phyloP scores from a whole-genome alignment of 2,888 invertebrate species.

The Chrysolina americana region DNA sequence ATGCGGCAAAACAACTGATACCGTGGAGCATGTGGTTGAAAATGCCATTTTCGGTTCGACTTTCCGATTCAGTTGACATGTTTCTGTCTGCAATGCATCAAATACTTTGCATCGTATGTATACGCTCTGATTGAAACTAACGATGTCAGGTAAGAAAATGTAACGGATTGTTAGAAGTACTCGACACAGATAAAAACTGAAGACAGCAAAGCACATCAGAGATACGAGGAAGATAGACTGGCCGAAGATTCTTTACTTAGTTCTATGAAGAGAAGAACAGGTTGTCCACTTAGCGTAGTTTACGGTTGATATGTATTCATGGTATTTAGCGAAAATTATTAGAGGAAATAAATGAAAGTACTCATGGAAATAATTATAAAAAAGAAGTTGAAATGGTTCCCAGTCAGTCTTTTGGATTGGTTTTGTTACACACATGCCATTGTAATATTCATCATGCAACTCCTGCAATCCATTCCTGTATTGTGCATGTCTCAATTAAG shows the following conservation, averaged over 20 bases:
- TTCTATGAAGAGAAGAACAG: background rate
- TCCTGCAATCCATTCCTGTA: too few relatives aligned
- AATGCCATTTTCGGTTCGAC: conserved; percentile 25
- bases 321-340: background rate
- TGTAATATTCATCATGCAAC: too few relatives aligned
- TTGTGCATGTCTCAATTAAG: too few relatives aligned
- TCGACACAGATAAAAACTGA: conserved; percentile 26
- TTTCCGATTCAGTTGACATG: conserved; percentile 39
- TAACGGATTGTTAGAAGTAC: conserved; percentile 21
- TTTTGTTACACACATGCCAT: too few relatives aligned
- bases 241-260: conserved; percentile 3
- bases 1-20: conserved; percentile 18
- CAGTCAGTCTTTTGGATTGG: too few relatives aligned
- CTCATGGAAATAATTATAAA: background rate
- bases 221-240: conserved; percentile 18
- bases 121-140: conserved; percentile 34
- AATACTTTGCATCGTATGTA: conserved; percentile 41
- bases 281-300: background rate
- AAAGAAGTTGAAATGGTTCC: too few relatives aligned
- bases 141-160: conserved; percentile 28
- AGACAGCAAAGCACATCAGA: conserved; percentile 28
- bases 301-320: background rate
- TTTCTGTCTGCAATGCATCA: conserved; percentile 39
- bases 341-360: background rate
- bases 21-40: conserved; percentile 11